Percentiles rank a stretch among this genome's conserved stretches.
Evolutionary conservation across 2,113 vertebrate species (phyloP).

Genomic region (Cynocephalus volans): DNA sequence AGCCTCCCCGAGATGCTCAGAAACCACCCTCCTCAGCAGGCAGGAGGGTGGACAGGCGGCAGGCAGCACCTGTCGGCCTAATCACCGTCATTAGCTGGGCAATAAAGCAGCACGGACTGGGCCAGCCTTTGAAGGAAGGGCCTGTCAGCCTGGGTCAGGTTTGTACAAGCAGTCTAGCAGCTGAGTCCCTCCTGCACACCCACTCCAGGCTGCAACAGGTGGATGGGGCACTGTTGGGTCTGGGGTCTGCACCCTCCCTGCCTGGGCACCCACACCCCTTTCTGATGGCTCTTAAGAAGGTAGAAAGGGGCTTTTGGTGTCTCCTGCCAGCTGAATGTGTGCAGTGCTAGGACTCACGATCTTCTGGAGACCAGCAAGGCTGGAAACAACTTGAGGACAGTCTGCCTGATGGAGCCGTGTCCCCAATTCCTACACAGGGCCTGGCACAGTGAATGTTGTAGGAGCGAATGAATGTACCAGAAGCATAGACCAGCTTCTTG

Average conservation of each 20-base stretch:
- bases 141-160: slow-evolving; percentile 83
- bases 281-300: background rate
- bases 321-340: background rate
- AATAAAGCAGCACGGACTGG: slow-evolving; percentile 87
- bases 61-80: slow-evolving; percentile 86
- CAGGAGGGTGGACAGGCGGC: slow-evolving; percentile 9
- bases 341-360: background rate
- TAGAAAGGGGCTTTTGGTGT: background rate
- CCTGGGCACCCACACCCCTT: background rate
- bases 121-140: slow-evolving; percentile 89
- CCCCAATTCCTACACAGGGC: background rate
- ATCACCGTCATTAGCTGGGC: slow-evolving; percentile 89
- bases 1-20: background rate
- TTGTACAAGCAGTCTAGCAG: slow-evolving; percentile 58
- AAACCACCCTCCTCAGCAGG: slow-evolving; percentile 28
- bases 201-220: background rate
- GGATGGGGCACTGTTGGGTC: background rate
- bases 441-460: background rate
- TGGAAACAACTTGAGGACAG: background rate
- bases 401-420: background rate
- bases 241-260: background rate
- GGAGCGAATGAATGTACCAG: background rate
- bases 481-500: background rate
- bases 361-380: background rate
- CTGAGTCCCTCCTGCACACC: background rate